Percentiles rank a stretch among this genome's conserved stretches.
These are phyloP conservation scores for Silurus meridionalis DNA, from an alignment of 2,113 vertebrate genomes.

Conservation along the genomic window DNA sequence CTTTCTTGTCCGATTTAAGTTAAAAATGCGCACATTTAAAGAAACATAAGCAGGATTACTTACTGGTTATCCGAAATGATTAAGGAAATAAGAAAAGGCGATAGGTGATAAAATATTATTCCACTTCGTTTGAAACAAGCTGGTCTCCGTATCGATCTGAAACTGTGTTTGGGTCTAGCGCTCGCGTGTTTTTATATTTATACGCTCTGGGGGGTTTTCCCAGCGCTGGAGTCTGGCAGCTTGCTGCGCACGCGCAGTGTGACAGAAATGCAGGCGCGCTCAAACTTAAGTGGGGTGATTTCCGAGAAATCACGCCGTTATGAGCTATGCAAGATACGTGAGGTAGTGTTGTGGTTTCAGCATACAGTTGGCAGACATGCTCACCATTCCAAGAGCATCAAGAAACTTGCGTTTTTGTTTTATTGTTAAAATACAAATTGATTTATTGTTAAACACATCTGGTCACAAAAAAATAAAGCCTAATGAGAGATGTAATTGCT, in stretches of 20 bases:
- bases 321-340: slow-evolving; percentile 9
- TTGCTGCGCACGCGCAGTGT: slow-evolving; percentile 44
- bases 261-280: background rate
- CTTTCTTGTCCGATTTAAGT: background rate
- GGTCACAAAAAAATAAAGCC: background rate
- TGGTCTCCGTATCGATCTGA: background rate
- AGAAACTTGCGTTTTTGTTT: background rate
- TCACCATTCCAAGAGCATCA: background rate
- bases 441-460: background rate
- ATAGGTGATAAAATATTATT: background rate
- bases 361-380: slow-evolving; percentile 2
- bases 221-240: background rate
- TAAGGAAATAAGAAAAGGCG: background rate
- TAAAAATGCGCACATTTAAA: background rate
- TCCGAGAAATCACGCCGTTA: slow-evolving; percentile 65
- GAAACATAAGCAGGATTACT: background rate
- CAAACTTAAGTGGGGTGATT: slow-evolving; percentile 51
- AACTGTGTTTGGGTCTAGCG: background rate
- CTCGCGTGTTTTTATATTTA: background rate
- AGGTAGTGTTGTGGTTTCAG: slow-evolving; percentile 13
- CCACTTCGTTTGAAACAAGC: background rate
- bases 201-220: slow-evolving; percentile 44
- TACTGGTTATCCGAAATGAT: slow-evolving; percentile 24
- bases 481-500: background rate
- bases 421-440: background rate